Evolutionary conservation across 2,113 vertebrate species (phyloP).

Genomic region (Saimiri boliviensis): DNA sequence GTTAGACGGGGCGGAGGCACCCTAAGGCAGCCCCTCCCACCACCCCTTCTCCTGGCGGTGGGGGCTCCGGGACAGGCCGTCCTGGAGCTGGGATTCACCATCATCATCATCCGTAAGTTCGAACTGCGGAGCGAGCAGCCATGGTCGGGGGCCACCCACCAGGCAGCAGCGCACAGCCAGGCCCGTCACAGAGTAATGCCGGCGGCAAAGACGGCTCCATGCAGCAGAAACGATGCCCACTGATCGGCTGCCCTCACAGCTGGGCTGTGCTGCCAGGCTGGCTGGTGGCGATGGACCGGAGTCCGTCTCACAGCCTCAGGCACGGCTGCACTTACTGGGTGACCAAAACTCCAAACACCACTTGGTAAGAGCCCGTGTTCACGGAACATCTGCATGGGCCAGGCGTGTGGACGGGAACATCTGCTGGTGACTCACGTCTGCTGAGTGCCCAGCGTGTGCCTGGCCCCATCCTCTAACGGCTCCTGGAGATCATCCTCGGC

Average conservation of each 20-base stretch:
- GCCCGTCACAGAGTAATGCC: rapidly evolving
- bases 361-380: background rate
- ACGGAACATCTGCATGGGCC: too few relatives aligned
- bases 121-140: rapidly evolving
- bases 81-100: background rate
- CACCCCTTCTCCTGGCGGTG: background rate
- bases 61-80: background rate
- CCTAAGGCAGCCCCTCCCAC: background rate
- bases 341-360: background rate
- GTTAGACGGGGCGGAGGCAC: background rate
- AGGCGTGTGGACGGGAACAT: rapidly evolving
- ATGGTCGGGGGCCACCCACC: rapidly evolving
- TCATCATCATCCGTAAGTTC: too few relatives aligned
- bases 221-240: rapidly evolving
- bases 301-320: background rate
- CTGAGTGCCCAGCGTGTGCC: rapidly evolving
- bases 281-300: background rate
- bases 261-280: background rate
- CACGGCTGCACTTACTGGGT: rapidly evolving
- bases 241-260: too few relatives aligned
- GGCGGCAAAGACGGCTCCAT: rapidly evolving
- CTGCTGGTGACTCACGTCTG: background rate
- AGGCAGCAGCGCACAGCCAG: background rate
- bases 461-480: rapidly evolving
- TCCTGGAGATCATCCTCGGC: background rate